Conservation (phyloP, 2,888 invertebrate species). For the Geotrupes spiniger region DNA sequence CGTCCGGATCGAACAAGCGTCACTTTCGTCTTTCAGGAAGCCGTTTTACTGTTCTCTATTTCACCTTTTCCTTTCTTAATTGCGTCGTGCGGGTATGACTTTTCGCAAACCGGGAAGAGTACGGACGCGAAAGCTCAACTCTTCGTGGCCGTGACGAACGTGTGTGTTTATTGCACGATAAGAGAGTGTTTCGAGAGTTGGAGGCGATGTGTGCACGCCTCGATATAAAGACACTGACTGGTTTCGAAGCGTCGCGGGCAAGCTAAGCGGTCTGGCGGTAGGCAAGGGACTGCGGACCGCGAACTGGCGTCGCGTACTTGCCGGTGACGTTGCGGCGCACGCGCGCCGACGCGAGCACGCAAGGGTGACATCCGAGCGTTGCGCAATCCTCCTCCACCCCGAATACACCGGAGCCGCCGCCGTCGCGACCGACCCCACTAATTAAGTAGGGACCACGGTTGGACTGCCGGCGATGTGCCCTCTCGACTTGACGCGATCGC, state of each 20-base stretch:
- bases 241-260: conserved; percentile 50
- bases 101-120: conserved; percentile 11
- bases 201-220: conserved; percentile 44
- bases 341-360: conserved; percentile 29
- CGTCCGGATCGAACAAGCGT: neutral
- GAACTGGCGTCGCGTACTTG: conserved; percentile 46
- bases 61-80: neutral
- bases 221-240: conserved; percentile 50
- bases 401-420: conserved; percentile 7
- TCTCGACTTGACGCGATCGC: conserved; percentile 17
- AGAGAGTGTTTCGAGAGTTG: conserved; percentile 13
- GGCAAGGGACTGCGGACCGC: conserved; percentile 52
- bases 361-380: conserved; percentile 18
- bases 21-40: conserved; percentile 1
- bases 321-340: conserved; percentile 33
- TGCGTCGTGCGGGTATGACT: conserved; percentile 7
- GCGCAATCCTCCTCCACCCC: conserved; percentile 20
- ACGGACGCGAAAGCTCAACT: conserved; percentile 15
- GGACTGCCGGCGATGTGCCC: conserved; percentile 28
- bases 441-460: conserved; percentile 36
- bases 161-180: conserved; percentile 3
- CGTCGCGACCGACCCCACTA: conserved; percentile 29
- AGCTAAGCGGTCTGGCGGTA: conserved; percentile 53
- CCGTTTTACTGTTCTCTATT: too few species aligned
- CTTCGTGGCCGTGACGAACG: conserved; percentile 9